These are phyloP conservation scores for Euzophera pinguis DNA, from an alignment of 2,888 invertebrate species.

Conservation along the genomic window DNA sequence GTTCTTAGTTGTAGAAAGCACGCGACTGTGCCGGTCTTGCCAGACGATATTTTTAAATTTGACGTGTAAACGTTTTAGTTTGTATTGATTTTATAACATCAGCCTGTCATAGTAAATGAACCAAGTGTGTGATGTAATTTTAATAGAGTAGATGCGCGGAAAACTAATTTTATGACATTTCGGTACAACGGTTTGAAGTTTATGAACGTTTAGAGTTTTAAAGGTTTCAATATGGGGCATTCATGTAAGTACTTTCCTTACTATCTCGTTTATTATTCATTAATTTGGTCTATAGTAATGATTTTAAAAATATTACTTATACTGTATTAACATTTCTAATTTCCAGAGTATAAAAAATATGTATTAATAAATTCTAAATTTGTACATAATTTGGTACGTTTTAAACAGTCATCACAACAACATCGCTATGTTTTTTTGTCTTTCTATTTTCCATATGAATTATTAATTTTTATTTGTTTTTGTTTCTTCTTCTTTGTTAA, in stretches of 20 bases:
- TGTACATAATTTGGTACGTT: too few relatives aligned
- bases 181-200: slow-evolving; percentile 35
- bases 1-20: slow-evolving; percentile 63
- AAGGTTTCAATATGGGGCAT: slow-evolving; percentile 48
- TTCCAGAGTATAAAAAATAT: too few relatives aligned
- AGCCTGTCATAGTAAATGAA: slow-evolving; percentile 33
- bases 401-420: too few relatives aligned
- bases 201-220: slow-evolving; percentile 27
- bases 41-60: slow-evolving; percentile 56
- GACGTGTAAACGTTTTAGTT: slow-evolving; percentile 41
- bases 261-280: neutral
- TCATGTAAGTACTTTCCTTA: slow-evolving; percentile 50
- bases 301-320: neutral
- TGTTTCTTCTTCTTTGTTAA: too few relatives aligned
- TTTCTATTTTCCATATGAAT: too few relatives aligned
- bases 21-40: slow-evolving; percentile 48
- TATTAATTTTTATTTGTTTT: too few relatives aligned
- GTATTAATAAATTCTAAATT: too few relatives aligned
- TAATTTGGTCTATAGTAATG: slow-evolving; percentile 4
- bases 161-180: slow-evolving; percentile 34
- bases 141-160: slow-evolving; percentile 34
- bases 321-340: too few relatives aligned
- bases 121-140: slow-evolving; percentile 45
- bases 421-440: too few relatives aligned
- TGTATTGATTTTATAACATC: slow-evolving; percentile 58